These are phyloP conservation scores for Stenotaenia linearis DNA, from an alignment of 2,888 invertebrate species.

Conservation along the genomic window DNA sequence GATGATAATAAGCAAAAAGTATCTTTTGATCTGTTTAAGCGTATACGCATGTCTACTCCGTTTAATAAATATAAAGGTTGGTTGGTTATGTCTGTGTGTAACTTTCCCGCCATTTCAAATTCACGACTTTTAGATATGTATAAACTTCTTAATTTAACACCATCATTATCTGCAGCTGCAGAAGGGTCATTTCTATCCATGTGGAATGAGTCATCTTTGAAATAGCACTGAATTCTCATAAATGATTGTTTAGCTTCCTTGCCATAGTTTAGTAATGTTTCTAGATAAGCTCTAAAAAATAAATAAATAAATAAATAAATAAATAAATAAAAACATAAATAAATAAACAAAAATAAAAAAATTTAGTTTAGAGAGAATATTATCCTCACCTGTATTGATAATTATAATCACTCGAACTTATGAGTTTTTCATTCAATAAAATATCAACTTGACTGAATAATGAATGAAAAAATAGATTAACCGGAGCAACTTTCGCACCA, in stretches of 20 bases:
- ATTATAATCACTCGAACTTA: no score
- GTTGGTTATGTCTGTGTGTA: background rate
- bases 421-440: no score
- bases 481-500: no score
- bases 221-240: background rate
- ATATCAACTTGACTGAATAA: no score
- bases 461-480: no score
- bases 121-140: background rate
- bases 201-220: background rate
- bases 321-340: no score
- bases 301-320: no score
- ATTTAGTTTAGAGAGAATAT: no score
- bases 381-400: no score
- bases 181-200: background rate
- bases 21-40: background rate
- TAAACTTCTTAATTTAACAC: background rate
- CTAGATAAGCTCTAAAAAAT: no score
- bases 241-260: background rate
- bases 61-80: background rate
- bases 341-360: no score
- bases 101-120: background rate
- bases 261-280: background rate
- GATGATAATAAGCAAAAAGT: background rate
- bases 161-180: background rate
- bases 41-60: background rate